Conservation (phyloP, 2,797 vertebrate species). For the Argyrosomus regius region DNA sequence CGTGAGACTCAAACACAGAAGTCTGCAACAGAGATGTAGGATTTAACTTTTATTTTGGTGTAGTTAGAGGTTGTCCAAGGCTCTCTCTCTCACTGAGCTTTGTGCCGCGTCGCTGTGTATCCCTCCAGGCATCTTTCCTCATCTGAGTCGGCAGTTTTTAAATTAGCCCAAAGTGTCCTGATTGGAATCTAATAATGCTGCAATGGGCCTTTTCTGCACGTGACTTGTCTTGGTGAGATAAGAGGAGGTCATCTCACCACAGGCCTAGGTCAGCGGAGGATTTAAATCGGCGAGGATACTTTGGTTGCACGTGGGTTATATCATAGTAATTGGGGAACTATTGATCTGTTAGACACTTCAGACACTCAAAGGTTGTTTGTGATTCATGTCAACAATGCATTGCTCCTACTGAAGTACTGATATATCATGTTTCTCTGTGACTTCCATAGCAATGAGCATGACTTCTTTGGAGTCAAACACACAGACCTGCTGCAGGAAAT, state of each 20-base stretch:
- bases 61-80: conserved; percentile 31
- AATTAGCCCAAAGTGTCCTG: conserved; percentile 61
- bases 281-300: conserved; percentile 15
- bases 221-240: conserved; percentile 8
- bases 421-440: not conserved
- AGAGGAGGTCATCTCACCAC: conserved; percentile 14
- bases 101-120: conserved; percentile 32
- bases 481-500: not conserved
- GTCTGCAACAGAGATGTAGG: not conserved
- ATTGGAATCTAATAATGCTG: conserved; percentile 67
- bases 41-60: conserved; percentile 11
- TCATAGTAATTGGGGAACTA: conserved; percentile 1
- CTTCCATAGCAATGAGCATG: not conserved
- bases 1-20: not conserved
- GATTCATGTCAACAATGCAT: not conserved
- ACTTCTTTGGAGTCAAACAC: not conserved
- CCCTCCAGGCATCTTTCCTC: conserved; percentile 52
- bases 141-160: conserved; percentile 68
- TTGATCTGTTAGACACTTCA: conserved; percentile 11
- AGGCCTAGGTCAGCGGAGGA: conserved; percentile 19
- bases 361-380: conserved; percentile 13
- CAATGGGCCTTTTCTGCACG: conserved; percentile 30
- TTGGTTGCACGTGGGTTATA: not conserved
- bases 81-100: conserved; percentile 29
- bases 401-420: not conserved